Conservation (phyloP, 1,140 invertebrate genomes). For the Leguminivora glycinivorella region DNA sequence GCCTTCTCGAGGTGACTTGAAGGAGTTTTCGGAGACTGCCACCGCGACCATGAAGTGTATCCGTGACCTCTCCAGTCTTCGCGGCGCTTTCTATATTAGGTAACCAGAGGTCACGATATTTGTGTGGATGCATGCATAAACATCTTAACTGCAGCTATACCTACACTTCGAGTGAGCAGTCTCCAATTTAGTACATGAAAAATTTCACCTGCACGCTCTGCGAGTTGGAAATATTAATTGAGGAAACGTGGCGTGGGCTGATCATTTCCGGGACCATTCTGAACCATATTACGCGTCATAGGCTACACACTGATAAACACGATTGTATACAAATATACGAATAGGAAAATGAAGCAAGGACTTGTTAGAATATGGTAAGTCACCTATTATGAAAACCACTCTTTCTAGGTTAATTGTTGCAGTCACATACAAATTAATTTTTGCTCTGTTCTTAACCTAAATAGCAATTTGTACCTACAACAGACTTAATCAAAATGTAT, state of each 20-base stretch:
- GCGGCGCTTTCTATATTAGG: slow-evolving; percentile 13
- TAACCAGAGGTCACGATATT: slow-evolving; percentile 2
- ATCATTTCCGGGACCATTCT: slow-evolving; percentile 26
- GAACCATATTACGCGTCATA: slow-evolving; percentile 19
- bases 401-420: background rate
- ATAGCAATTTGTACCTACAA: background rate
- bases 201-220: background rate
- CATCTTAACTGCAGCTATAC: slow-evolving; percentile 5
- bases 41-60: slow-evolving; percentile 9
- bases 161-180: slow-evolving; percentile 3
- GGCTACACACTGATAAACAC: background rate
- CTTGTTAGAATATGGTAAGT: slow-evolving; percentile 16
- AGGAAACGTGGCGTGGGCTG: slow-evolving; percentile 14
- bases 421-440: slow-evolving; percentile 2
- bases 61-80: background rate
- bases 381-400: background rate
- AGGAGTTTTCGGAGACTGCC: slow-evolving; percentile 9
- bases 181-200: background rate
- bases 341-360: slow-evolving; percentile 27
- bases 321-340: background rate
- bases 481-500: slow-evolving; percentile 1
- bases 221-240: slow-evolving; percentile 7
- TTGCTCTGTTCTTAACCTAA: background rate
- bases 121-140: slow-evolving; percentile 14
- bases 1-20: background rate